Evolutionary conservation across 2,113 vertebrate genomes (phyloP), one percentile per base, ranked within the genome.

Genomic region (Probosciger aterrimus): DNA sequence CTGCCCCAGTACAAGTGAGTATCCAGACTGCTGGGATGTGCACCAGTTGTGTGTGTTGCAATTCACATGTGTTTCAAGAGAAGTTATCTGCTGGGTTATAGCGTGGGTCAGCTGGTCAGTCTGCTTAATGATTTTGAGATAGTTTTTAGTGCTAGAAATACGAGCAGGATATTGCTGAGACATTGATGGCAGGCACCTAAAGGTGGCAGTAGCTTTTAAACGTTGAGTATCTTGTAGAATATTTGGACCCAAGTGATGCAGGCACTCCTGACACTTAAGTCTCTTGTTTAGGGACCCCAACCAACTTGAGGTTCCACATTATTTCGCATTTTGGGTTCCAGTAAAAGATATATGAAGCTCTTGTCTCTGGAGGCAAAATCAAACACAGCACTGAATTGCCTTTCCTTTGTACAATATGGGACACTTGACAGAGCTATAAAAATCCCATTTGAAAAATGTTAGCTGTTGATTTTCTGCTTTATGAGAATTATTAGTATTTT

Each of bases 401-500:
- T 92, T 85, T 59, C 71, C 63, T 77, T 93, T 82, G 59, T 82
- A 80, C 70, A 82, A 30, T 65, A 39, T 63, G 60, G 33, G 71
- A 53, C 65, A 62, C 78, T 96, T 81, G 91, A 86, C 53, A 78
- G 86, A 91, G 68, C 82, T 94, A 92, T 41, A 96, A 84, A 96
- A 96, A 95, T 95, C 78, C 55, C 60, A 80, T 90, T 79, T 95
- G 89, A 95, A 85, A 93, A 89, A 92, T 1, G 75, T 82, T 87
- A 87, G 89, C 81, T 93, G 96, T 94, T 95, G 94, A 95, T 96
- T 96, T 96, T 94, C 95, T 96, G 96, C 95, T 95, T 84, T 69
- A 86, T 85, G 81, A 89, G 91, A 97, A 88, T 95, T 96, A 96
- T 88, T 96, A 94, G 94, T 90, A 70, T 94, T 91, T 96, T 91